Evolutionary conservation across 2,113 vertebrate species (phyloP), one percentile per base, ranked within the genome.

Genomic region (Microcebus murinus): DNA sequence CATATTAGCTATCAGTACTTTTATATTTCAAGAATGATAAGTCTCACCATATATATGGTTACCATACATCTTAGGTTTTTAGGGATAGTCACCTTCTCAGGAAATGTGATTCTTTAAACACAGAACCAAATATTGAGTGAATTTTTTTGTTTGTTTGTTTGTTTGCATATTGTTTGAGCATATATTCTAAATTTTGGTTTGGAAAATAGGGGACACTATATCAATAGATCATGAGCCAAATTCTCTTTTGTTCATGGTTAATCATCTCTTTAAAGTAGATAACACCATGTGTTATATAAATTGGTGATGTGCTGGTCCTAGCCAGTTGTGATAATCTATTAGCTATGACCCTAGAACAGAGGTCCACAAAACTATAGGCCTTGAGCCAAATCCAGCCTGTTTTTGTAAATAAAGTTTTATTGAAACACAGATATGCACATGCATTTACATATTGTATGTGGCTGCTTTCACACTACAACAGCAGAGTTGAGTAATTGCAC

Each of bases 371-470:
- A 91, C 57, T 83, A 8, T 8, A 71, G 70, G 36, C 14, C 6
- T 71, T 48, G 48, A 45, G n/a, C 63, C 59, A 90, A 88, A 88
- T 90, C 65, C 45, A 96, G 15, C 31, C 74, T 57, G 8, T 70
- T 71, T 61, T 76, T 67, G 1, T 89, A 79, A 93, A 71, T 65
- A 89, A 92, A 71, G 27, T 80, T 97, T 95, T 94, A 83, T 25
- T 89, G 52, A 83, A 93, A 77, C 45, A 81, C 12, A n/a, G 3
- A 8, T 29, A 65, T 17, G 34, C 27, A 4, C 11, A 10, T 90
- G 89, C 20, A 31, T 87, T 88, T 81, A 84, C n/a, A 85, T 83
- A 57, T 52, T n/a, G 36, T 50, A 9, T 59, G 4, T 55, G 25
- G 11, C 57, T 70, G 4, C 25, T 71, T 87, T 52, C 25, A 48